A percentile compares a stretch with the other conserved stretches of the same genome.
These are phyloP conservation scores for Molorchus minor DNA, from an alignment of 2,888 invertebrate genomes.

Conservation along the genomic window DNA sequence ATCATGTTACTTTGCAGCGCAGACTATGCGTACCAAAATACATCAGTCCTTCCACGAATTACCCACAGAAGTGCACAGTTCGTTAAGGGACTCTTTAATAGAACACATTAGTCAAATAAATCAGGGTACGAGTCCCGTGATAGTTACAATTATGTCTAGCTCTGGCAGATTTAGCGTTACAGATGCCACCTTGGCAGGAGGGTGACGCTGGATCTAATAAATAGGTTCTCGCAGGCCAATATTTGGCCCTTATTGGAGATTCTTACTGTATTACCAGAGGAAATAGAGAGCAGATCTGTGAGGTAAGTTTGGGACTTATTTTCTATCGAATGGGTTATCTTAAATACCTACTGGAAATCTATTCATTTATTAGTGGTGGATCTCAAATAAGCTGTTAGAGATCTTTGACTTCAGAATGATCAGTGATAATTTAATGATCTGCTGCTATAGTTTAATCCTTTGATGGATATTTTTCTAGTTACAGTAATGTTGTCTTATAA, in stretches of 20 bases:
- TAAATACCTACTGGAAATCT: neutral
- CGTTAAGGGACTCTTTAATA: conserved; percentile 89
- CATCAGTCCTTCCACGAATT: conserved; percentile 91
- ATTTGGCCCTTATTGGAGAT: conserved; percentile 90
- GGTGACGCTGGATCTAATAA: conserved; percentile 86
- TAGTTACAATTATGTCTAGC: conserved; percentile 94
- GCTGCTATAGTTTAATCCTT: no score
- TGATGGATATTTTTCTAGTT: no score
- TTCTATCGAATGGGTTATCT: neutral
- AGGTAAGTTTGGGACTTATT: conserved; percentile 64
- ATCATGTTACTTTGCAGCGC: conserved; percentile 97
- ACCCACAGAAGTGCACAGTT: conserved; percentile 82
- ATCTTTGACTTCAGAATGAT: no score
- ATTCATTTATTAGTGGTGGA: no score
- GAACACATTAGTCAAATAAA: conserved; percentile 85
- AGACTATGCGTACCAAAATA: conserved; percentile 97
- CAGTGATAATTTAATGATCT: no score
- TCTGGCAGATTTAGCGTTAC: conserved; percentile 90
- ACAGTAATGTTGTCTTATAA: neutral
- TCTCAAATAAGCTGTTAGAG: no score
- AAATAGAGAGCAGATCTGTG: conserved; percentile 83
- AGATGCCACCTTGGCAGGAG: conserved; percentile 93
- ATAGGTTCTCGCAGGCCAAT: conserved; percentile 75
- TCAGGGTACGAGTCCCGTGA: conserved; percentile 81
- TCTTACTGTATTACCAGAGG: conserved; percentile 94